phyloP scores from a whole-genome alignment of 2,113 vertebrate species.

The Ceyx margarethae region DNA sequence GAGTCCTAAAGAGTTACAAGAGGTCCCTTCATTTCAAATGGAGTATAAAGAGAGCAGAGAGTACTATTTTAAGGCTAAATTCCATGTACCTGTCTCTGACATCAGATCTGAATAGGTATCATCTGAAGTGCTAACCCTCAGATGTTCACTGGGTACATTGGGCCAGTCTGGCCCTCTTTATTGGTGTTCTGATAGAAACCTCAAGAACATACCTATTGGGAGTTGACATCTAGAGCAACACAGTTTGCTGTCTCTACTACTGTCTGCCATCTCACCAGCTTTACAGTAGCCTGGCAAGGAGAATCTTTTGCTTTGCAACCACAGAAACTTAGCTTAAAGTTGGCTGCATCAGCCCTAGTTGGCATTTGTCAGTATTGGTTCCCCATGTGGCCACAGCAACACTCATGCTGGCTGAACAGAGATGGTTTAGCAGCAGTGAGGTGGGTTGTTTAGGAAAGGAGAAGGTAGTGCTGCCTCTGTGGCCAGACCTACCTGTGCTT shows the following conservation, averaged over 20 bases:
- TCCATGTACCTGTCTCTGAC: background rate
- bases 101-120: background rate
- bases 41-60: background rate
- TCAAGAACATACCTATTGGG: background rate
- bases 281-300: background rate
- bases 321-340: background rate
- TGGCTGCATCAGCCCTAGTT: no score
- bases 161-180: background rate
- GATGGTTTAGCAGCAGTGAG: background rate
- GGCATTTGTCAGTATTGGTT: fast-evolving
- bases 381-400: fast-evolving
- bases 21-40: background rate
- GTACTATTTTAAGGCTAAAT: background rate
- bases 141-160: background rate
- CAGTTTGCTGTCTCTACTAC: background rate
- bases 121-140: background rate
- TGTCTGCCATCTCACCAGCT: background rate
- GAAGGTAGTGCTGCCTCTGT: background rate
- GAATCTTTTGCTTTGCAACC: background rate
- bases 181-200: background rate
- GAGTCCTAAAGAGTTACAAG: background rate
- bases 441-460: background rate
- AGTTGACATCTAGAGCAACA: background rate
- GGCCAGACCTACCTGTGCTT: background rate
- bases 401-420: fast-evolving